Percentiles rank a stretch among this genome's conserved stretches.
Conservation (phyloP, 2,797 vertebrate species). For the Chiloscyllium punctatum region DNA sequence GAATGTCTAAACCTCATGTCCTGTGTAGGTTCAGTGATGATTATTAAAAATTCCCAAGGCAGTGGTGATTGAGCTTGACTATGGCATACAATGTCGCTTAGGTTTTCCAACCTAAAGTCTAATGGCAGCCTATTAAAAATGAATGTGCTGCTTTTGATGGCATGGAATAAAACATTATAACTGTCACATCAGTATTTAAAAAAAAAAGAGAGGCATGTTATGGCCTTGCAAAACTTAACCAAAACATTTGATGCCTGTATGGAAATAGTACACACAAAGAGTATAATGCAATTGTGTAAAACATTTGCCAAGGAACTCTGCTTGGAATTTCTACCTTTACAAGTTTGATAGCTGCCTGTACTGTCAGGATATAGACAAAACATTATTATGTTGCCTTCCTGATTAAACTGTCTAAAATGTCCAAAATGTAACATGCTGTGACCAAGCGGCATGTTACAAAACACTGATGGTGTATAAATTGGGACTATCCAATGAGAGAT, state of each 20-base stretch:
- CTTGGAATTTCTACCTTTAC: not conserved
- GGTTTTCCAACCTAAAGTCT: not conserved
- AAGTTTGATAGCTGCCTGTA: not conserved
- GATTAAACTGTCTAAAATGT: not conserved
- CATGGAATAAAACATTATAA: not conserved
- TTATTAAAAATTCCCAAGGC: not conserved
- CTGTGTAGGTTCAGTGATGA: not conserved
- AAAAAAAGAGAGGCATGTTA: not conserved
- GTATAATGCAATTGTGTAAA: not conserved
- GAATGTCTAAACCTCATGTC: not conserved
- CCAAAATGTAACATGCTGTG: not conserved
- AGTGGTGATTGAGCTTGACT: not conserved
- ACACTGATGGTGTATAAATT: too few relatives aligned
- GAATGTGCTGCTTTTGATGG: not conserved
- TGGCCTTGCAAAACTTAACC: not conserved
- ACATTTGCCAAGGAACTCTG: not conserved
- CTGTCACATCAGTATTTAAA: not conserved
- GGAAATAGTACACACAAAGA: not conserved
- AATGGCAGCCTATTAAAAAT: not conserved
- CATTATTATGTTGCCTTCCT: not conserved
- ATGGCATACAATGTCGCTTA: not conserved
- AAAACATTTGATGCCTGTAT: not conserved
- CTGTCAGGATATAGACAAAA: not conserved
- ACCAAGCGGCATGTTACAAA: not conserved
- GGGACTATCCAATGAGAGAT: not conserved